Percentiles rank a stretch among this genome's conserved stretches.
Evolutionary conservation across 2,113 vertebrate species (phyloP).

Genomic region (Pachyramphus minor): DNA sequence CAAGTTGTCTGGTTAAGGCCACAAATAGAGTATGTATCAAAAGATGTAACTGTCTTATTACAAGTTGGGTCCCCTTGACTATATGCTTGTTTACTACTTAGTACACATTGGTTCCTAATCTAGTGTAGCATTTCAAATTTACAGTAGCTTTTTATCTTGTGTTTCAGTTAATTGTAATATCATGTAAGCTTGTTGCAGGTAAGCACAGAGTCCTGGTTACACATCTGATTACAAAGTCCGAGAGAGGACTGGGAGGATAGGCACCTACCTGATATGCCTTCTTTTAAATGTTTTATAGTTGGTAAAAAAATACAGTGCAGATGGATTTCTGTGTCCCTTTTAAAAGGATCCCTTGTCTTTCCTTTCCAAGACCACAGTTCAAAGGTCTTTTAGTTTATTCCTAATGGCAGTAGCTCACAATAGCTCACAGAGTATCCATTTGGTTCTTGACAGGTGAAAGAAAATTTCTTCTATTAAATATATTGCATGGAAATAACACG

Average conservation of each 20-base stretch:
- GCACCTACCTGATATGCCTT: background rate
- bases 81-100: background rate
- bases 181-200: background rate
- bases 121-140: background rate
- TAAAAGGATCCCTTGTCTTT: background rate
- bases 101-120: background rate
- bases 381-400: background rate
- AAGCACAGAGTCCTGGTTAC: background rate
- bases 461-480: background rate
- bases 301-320: background rate
- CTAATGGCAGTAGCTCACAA: background rate
- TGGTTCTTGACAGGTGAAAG: background rate
- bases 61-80: background rate
- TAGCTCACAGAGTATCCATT: background rate
- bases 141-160: background rate
- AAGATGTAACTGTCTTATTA: background rate
- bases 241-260: background rate
- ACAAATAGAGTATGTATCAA: background rate
- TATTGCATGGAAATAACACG: background rate
- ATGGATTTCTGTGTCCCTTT: background rate
- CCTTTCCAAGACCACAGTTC: background rate
- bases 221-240: background rate
- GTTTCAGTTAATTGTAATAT: background rate
- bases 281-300: background rate
- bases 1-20: background rate